Base-by-base conservation (phyloP, 1,140 invertebrate genomes). In the Yoshiicerus persimilis region DNA sequence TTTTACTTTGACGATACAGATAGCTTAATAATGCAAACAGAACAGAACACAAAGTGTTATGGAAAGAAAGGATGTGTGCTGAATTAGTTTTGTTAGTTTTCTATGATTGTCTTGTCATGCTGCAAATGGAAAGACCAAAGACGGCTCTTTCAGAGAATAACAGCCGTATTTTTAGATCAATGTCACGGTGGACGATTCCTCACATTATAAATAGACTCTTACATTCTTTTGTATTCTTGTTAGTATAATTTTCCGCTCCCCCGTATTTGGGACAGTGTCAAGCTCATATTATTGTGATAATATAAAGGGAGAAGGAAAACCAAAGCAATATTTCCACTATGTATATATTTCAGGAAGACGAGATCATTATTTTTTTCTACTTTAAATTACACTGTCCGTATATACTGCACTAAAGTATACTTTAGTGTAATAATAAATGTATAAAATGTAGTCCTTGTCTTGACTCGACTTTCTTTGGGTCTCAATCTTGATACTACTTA, bases 151-250 rank as follows among this genome's bases (percentile, higher is more conserved):
- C 16, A 38, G 32, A 20, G 34, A 80, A 36, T 80, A 80, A 80
- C 75, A 80, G 75, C 75, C 75, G 30, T 32, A 80, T 80, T 80
- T 80, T 80, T 80, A 80, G 75, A 80, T 80, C 75, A 34, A 80
- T 80, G 75, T 80, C 75, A 80, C 75, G 75, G 75, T 80, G 75
- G 75, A 80, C 75, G 75, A 80, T 80, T 80, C 75, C 75, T 80
- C 32, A 32, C 20, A 80, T 66, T 70, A 23, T 80, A 80, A 80
- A 80, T 80, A 36, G 75, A 32, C 66, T 32, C 47, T 70, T 70
- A 32, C 13, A 80, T n/a, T 38, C 30, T 80, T 38, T 80, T 56
- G 27, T 36, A 9, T 16, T 80, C 75, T 80, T 80, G 32, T 80
- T 80, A 34, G n/a, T 16, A 80, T 80, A 34, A 36, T 80, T 80